Base-by-base conservation (phyloP, 2,888 invertebrate species). In the Spodoptera exigua region DNA sequence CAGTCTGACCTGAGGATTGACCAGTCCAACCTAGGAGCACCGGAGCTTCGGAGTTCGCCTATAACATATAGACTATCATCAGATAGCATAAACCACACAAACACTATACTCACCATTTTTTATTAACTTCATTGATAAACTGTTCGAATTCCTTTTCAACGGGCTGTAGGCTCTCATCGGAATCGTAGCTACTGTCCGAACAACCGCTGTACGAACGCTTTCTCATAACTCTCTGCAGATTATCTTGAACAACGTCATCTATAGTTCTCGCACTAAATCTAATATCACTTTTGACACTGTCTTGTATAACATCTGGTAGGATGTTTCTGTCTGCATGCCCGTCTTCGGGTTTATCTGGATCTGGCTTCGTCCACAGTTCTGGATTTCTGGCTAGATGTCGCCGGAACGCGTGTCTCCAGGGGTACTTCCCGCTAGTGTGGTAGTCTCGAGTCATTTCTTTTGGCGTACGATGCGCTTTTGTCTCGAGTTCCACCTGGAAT, bases 81-180 rank as follows among this genome's bases (percentile, higher is more conserved):
- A n/a, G n/a, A n/a, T n/a, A n/a, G n/a, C n/a, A n/a, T n/a, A n/a
- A n/a, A n/a, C n/a, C n/a, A n/a, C n/a, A n/a, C n/a, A n/a, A n/a
- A n/a, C n/a, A n/a, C n/a, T 39, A 0, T 1, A 84, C 93, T 89
- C 71, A 94, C 94, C 94, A 94, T 88, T 93, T 91, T 75, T 87
- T 89, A 79, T 90, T 89, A 53, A 94, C 93, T 60, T 94, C 93
- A 51, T 89, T 85, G 70, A 93, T 88, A 43, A 94, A 92, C 78
- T 85, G 84, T 70, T 91, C 90, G 70, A 94, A 94, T 80, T 92
- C 91, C 73, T 79, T 82, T 77, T 94, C 94, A 0, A 89, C 93
- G 0, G 94, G 93, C 60, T 89, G 87, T 70, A 94, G 63, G 57
- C 89, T 90, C 62, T 89, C 90, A 14, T 92, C 93, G 0, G 92